These are phyloP conservation scores for Megalonaias nervosa DNA, from an alignment of 1,140 invertebrate genomes.

Conservation along the genomic window DNA sequence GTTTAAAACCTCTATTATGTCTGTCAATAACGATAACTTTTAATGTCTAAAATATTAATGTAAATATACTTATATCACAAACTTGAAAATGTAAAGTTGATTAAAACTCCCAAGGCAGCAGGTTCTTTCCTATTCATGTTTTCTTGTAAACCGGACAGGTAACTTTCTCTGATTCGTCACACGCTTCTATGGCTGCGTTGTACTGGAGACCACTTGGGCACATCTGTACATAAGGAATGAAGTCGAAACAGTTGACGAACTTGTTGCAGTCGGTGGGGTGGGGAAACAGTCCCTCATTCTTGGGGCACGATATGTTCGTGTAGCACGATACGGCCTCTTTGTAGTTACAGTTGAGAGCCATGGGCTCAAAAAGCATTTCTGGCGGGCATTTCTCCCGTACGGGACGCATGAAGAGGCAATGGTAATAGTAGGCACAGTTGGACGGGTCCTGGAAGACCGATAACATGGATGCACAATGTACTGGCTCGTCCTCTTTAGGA, in stretches of 20 bases:
- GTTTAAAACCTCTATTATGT: no score
- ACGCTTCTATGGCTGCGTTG: constrained; percentile 32
- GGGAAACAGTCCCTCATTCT: constrained; percentile 39
- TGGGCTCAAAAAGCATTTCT: constrained; percentile 45
- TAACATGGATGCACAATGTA: constrained; percentile 3
- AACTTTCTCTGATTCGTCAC: not conserved
- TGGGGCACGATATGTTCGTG: constrained; percentile 39
- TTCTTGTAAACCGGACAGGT: no score
- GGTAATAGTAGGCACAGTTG: constrained; percentile 50
- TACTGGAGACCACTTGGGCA: constrained; percentile 37
- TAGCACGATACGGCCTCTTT: constrained; percentile 46
- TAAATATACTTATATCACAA: no score
- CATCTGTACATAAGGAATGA: constrained; percentile 42
- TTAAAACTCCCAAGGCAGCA: no score
- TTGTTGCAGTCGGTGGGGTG: constrained; percentile 43
- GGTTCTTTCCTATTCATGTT: no score
- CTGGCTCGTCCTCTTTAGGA: constrained; percentile 29
- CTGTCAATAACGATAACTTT: no score
- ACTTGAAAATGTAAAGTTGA: no score
- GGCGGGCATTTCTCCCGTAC: constrained; percentile 38
- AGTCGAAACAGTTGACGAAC: constrained; percentile 48
- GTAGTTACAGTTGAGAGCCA: constrained; percentile 41
- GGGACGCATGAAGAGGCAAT: constrained; percentile 31
- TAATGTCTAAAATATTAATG: no score
- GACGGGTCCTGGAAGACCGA: constrained; percentile 39